A percentile compares a stretch with the other conserved stretches of the same genome.
These are phyloP conservation scores for Laticauda colubrina DNA, from an alignment of 2,113 vertebrate genomes.

Conservation along the genomic window DNA sequence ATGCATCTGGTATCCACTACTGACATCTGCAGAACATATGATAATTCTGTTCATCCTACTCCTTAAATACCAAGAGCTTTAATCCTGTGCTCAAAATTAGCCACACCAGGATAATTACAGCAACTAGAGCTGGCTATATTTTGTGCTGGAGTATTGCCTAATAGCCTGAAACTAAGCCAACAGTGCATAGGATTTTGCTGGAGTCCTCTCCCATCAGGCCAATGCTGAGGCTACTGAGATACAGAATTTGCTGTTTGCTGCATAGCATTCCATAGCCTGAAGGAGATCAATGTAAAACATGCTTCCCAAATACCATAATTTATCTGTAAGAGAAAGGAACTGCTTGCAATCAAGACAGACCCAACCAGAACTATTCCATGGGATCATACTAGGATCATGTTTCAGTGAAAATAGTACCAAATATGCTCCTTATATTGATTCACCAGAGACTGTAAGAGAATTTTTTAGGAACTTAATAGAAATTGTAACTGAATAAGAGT, in stretches of 20 bases:
- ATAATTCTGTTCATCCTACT: neutral
- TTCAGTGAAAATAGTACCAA: neutral
- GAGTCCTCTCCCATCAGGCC: neutral
- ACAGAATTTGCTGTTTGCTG: neutral
- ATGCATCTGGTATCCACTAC: neutral
- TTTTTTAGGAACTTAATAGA: neutral
- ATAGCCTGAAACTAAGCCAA: neutral
- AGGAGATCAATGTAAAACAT: neutral
- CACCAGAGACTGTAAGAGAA: neutral
- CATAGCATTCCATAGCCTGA: neutral
- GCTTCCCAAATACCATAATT: neutral
- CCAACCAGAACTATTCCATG: neutral
- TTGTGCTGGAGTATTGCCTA: neutral
- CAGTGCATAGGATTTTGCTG: neutral
- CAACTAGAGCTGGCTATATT: neutral
- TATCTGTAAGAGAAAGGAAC: neutral
- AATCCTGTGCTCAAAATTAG: neutral
- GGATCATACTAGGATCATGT: neutral
- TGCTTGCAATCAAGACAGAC: neutral
- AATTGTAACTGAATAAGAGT: neutral
- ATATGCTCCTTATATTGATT: neutral
- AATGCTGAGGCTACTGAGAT: neutral
- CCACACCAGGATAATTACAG: neutral
- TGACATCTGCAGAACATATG: neutral
- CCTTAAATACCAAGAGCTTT: neutral